phyloP scores from a whole-genome alignment of 2,797 vertebrate species.

The Ispidina picta region DNA sequence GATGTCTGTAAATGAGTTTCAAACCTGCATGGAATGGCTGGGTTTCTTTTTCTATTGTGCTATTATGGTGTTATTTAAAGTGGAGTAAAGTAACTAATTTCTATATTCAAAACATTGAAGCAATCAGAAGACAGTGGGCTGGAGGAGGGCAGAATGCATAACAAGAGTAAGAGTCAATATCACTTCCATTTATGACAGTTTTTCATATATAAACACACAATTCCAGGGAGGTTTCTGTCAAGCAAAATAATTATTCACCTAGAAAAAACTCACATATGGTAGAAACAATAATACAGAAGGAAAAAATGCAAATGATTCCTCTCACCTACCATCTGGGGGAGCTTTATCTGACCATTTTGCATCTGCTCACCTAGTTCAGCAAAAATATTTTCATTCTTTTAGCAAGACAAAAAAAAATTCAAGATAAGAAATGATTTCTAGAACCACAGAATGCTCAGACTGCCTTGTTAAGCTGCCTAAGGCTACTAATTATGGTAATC shows the following conservation, averaged over 20 bases:
- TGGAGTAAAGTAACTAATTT: not conserved
- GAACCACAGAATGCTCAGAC: accelerated
- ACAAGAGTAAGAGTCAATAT: not conserved
- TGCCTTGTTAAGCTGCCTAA: not conserved
- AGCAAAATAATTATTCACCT: not conserved
- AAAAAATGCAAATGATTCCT: not conserved
- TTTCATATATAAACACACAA: not conserved
- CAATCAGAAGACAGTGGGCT: not conserved
- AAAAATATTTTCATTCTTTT: not conserved
- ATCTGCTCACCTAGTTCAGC: not conserved
- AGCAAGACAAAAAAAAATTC: not conserved
- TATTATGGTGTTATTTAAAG: not conserved
- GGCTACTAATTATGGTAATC: not conserved
- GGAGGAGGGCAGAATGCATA: not conserved
- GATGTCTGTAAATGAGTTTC: not conserved
- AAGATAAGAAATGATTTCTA: not conserved
- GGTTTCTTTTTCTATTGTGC: not conserved
- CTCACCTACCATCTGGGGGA: not conserved
- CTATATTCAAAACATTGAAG: not conserved
- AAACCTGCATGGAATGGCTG: not conserved
- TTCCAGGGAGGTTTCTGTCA: not conserved
- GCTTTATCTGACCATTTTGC: not conserved
- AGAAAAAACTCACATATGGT: not conserved
- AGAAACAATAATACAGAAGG: not conserved
- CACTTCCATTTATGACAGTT: not conserved